Evolutionary conservation across 2,797 vertebrate species (phyloP).

Genomic region (Synaphobranchus kaupii): DNA sequence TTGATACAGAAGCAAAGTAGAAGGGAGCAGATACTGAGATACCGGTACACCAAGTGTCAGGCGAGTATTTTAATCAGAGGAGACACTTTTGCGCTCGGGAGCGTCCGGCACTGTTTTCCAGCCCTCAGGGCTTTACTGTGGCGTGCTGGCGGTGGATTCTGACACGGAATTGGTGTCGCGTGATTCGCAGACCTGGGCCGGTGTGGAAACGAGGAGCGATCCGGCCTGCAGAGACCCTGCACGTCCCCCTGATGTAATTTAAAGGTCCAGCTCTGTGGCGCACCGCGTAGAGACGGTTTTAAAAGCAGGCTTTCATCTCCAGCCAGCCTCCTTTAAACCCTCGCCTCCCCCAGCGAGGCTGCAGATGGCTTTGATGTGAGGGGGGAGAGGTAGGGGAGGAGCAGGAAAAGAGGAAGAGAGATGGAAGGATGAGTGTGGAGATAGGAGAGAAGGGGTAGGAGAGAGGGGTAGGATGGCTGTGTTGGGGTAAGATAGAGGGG

Average conservation of each 20-base stretch:
- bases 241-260: slow-evolving; percentile 24
- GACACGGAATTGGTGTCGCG: not conserved
- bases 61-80: no score
- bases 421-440: not conserved
- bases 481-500: not conserved
- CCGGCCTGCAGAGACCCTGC: slow-evolving; percentile 10
- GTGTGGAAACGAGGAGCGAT: not conserved
- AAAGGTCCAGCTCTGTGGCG: slow-evolving; percentile 13
- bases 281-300: not conserved
- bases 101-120: no score
- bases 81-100: no score
- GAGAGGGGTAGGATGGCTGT: not conserved
- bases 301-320: slow-evolving; percentile 13
- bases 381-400: not conserved
- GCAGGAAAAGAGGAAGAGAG: not conserved
- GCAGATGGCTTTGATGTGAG: not conserved
- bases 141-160: not conserved
- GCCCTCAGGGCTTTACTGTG: not conserved
- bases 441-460: not conserved
- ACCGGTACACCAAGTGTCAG: no score
- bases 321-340: slow-evolving; percentile 8
- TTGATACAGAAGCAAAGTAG: no score
- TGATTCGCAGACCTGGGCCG: not conserved
- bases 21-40: no score
- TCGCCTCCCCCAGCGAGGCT: not conserved